Base-by-base conservation (phyloP, 2,113 vertebrate genomes). In the Xiphorhynchus elegans region DNA sequence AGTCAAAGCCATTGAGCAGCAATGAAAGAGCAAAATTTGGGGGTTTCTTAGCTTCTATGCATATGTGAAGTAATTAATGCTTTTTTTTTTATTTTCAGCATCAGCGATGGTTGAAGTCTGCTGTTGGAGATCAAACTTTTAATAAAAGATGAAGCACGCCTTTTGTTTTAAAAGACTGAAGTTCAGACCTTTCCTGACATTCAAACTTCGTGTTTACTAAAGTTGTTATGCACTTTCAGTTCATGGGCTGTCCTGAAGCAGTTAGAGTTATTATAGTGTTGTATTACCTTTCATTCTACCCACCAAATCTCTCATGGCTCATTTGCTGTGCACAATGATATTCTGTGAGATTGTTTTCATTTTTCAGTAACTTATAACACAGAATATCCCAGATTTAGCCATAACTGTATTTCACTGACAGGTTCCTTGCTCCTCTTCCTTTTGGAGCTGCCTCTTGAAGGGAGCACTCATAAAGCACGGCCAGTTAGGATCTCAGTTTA, bases 291-390 rank as follows among this genome's bases (percentile, higher is more conserved):
- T 76, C 89, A 62, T 85, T 76, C 58, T 56, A 44, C 37, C 50
- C 72, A 77, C 75, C 79, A 88, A 94, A 80, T 39, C 91, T 96
- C 79, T 85, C 67, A 83, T 47, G 92, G 72, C 84, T 91, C 93
- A 78, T 96, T 91, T 90, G 59, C 46, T 0, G 24, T 37, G 60
- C 80, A 68, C 44, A 2, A 59, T 76, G 74, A 49, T 88, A 80
- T 69, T 94, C 78, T 85, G 70, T 1, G 39, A 92, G 86, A 95
- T 78, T 90, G 95, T 93, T 95, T 93, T 90, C 91, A 87, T 95
- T 96, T 95, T 92, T 92, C 83, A 83, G 70, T 84, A 91, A 91
- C 74, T 92, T 94, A 17, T 67, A 85, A 49, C 75, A 74, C n/a
- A 70, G 67, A 90, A 35, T 77, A 88, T 10, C 56, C 64, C 83